Evolutionary conservation across 2,888 invertebrate genomes (phyloP), one percentile per base, ranked within the genome.

Genomic region (Chymomyza procnemis): DNA sequence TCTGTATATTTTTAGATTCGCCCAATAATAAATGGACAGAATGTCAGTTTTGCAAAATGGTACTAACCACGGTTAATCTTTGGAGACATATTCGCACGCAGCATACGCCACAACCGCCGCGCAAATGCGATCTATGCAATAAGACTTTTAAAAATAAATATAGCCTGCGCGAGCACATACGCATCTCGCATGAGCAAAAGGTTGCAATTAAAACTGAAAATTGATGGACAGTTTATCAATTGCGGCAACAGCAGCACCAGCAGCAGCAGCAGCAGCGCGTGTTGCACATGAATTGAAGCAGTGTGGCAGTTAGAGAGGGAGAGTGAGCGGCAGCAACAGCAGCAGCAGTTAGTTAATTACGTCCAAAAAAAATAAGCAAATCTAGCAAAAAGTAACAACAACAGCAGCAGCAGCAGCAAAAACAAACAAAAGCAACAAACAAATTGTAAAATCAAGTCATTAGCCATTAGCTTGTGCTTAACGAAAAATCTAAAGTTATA

Each of bases 31-130:
- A 91, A 80, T 91, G 91, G 91, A 90, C 91, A 82, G 91, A 91
- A 89, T 91, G 91, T 90, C 91, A 91, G 79, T 91, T 90, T 89
- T 91, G 91, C 90, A 91, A 91, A 90, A 90, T 91, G 90, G 91
- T 91, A 79, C 91, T 91, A 84, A 91, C 91, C 75, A 90, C 91
- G 71, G 91, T 91, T 75, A 91, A 91, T 90, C 90, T 91, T 88
- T 91, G 91, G 91, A 90, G 91, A 89, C 91, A 91, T 90, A 91
- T 91, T 89, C 90, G 91, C 80, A 91, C 91, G 69, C 91, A 91
- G 81, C 91, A 91, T 65, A 91, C 91, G 69, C 90, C 91, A 63
- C 91, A 91, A 78, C 91, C 91, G 74, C 91, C 91, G 59, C 89
- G 91, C 77, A 90, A 91, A 80, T 91, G 91, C 71, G 91, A 91